A percentile compares a stretch with the other conserved stretches of the same genome.
These are phyloP conservation scores for Heterodera carotae DNA, from an alignment of 1,140 invertebrate genomes.

Conservation along the genomic window DNA sequence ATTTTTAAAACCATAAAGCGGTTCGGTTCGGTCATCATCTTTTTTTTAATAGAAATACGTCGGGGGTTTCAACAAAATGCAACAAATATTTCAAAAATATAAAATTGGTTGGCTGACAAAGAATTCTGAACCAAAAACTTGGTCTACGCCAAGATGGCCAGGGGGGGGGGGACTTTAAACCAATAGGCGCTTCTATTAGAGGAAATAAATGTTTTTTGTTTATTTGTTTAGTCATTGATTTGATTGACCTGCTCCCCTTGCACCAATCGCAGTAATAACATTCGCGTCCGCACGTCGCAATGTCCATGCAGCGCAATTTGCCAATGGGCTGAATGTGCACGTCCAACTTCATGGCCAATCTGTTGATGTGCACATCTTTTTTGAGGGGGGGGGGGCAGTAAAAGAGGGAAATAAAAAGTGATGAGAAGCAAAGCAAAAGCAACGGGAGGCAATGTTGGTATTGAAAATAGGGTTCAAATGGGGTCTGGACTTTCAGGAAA, in stretches of 20 bases:
- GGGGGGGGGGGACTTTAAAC: too few relatives aligned
- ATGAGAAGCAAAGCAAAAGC: neutral
- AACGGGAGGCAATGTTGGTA: neutral
- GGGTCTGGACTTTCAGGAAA: too few relatives aligned
- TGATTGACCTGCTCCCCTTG: slow-evolving; percentile 50
- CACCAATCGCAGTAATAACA: slow-evolving; percentile 66
- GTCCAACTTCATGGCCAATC: slow-evolving; percentile 61
- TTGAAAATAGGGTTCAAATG: neutral
- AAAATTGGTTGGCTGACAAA: too few relatives aligned
- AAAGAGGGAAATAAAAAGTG: neutral
- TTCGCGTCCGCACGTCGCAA: slow-evolving; percentile 63
- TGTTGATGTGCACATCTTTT: slow-evolving; percentile 64
- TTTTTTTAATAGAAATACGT: too few relatives aligned
- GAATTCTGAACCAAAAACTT: too few relatives aligned
- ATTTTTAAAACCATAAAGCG: too few relatives aligned
- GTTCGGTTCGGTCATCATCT: too few relatives aligned
- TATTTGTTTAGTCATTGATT: neutral
- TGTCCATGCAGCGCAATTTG: slow-evolving; percentile 65
- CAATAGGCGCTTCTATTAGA: too few relatives aligned
- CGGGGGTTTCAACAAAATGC: too few relatives aligned
- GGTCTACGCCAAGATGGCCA: too few relatives aligned
- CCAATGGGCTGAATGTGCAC: slow-evolving; percentile 63
- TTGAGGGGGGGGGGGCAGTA: neutral
- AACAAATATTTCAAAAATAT: too few relatives aligned
- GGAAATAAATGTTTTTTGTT: too few relatives aligned